These are phyloP conservation scores for Triplophysa dalaica DNA, from an alignment of 2,113 vertebrate species.

Conservation along the genomic window DNA sequence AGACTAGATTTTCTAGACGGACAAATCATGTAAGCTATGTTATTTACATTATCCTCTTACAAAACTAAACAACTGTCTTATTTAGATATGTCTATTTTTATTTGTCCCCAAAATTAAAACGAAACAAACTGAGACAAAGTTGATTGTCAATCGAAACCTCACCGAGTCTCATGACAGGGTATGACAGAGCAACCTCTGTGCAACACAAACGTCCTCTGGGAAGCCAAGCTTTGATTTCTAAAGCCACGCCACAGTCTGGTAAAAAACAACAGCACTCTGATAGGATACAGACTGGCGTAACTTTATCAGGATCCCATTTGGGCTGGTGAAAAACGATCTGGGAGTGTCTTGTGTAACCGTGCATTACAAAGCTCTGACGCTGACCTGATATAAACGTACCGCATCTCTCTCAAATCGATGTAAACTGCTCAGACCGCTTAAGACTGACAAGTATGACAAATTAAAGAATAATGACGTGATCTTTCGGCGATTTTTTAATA, in stretches of 20 bases:
- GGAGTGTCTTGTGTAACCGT: slow-evolving; percentile 32
- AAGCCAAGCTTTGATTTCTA: slow-evolving; percentile 38
- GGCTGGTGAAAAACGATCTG: slow-evolving; percentile 41
- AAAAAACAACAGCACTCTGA: slow-evolving; percentile 34
- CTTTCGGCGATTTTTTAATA: slow-evolving; percentile 20
- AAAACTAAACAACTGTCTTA: too few species aligned
- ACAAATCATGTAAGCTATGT: too few species aligned
- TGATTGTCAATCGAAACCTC: too few species aligned
- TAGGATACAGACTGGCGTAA: slow-evolving; percentile 30
- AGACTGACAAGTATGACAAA: slow-evolving; percentile 16
- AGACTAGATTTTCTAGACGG: too few species aligned
- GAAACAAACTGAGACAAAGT: neutral
- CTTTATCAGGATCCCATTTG: slow-evolving; percentile 39
- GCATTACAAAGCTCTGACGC: slow-evolving; percentile 1
- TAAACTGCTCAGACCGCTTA: slow-evolving; percentile 28
- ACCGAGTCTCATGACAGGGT: too few species aligned
- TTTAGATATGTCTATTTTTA: neutral
- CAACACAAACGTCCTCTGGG: slow-evolving; percentile 10
- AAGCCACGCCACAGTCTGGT: slow-evolving; percentile 16
- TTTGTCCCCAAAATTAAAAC: neutral
- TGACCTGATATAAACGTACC: slow-evolving; percentile 19
- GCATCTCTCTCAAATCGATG: slow-evolving; percentile 23
- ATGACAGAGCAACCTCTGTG: too few species aligned
- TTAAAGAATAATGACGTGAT: slow-evolving; percentile 22
- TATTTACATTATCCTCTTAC: too few species aligned